These are phyloP conservation scores for Anastrepha obliqua DNA, from an alignment of 1,140 invertebrate genomes.

Conservation along the genomic window DNA sequence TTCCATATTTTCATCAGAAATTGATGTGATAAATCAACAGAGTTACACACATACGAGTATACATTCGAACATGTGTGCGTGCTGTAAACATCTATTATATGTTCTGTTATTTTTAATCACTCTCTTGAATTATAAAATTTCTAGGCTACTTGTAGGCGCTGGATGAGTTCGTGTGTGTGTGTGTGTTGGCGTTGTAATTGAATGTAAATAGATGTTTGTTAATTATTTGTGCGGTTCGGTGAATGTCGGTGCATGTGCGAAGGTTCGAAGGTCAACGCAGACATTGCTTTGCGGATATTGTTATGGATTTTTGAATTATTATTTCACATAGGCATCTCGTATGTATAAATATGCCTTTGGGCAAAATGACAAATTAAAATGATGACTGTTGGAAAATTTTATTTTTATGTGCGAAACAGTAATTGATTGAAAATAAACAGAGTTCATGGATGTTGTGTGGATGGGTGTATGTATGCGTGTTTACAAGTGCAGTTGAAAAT, in stretches of 20 bases:
- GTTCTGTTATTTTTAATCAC: too few relatives aligned
- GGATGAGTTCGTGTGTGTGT: not conserved
- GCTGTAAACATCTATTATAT: too few relatives aligned
- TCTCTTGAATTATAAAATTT: not conserved
- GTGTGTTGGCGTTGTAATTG: not conserved
- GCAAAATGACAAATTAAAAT: constrained; percentile 23
- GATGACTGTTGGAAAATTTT: not conserved
- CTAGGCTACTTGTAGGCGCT: not conserved
- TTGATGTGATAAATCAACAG: not conserved
- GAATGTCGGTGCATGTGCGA: not conserved
- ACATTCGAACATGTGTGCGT: not conserved
- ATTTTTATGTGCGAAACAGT: not conserved
- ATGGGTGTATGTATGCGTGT: too few relatives aligned
- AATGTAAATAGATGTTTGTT: not conserved
- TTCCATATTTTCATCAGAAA: constrained; percentile 17
- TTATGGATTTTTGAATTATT: not conserved
- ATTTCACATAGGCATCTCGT: not conserved
- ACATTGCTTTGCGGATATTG: not conserved
- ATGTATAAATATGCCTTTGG: not conserved
- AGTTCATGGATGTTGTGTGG: too few relatives aligned
- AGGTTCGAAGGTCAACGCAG: not conserved
- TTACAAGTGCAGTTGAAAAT: too few relatives aligned
- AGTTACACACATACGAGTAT: not conserved
- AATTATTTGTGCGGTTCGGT: not conserved
- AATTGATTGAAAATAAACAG: constrained; percentile 35